Percentiles rank a stretch among this genome's conserved stretches.
Evolutionary conservation across 2,888 invertebrate genomes (phyloP).

Genomic region (Orchesella flavescens): DNA sequence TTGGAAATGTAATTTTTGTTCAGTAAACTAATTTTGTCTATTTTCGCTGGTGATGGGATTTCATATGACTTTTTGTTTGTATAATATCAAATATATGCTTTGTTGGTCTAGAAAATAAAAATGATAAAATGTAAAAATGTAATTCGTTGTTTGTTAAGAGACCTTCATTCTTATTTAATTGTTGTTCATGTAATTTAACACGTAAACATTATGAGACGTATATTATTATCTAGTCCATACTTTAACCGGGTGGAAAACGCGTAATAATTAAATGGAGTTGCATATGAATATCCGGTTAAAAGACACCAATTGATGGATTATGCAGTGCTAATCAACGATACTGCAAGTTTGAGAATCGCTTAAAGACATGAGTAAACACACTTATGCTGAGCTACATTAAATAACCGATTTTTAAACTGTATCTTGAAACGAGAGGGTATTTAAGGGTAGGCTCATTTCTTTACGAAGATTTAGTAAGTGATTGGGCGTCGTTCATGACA

Average conservation of each 20-base stretch:
- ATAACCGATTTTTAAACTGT: background rate
- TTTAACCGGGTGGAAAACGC: background rate
- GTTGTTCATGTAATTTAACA: no score
- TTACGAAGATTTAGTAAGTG: constrained; percentile 28
- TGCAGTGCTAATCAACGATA: constrained; percentile 31
- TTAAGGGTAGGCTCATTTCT: constrained; percentile 14
- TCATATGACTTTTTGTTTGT: constrained; percentile 18
- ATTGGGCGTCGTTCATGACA: background rate
- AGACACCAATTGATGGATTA: constrained; percentile 1
- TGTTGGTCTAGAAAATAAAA: constrained; percentile 16
- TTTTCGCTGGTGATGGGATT: constrained; percentile 51
- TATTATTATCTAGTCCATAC: background rate
- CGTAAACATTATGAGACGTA: no score
- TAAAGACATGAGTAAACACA: background rate
- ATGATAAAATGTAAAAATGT: constrained; percentile 18
- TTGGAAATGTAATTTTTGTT: constrained; percentile 59
- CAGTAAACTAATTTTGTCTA: background rate
- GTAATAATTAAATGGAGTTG: background rate
- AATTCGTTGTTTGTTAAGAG: background rate
- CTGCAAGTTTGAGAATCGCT: constrained; percentile 13
- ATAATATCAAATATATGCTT: constrained; percentile 1
- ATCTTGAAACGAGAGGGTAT: constrained; percentile 27
- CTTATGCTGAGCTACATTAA: background rate
- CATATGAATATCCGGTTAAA: background rate
- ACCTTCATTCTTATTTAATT: no score